Base-by-base conservation (phyloP, 2,113 vertebrate genomes). In the Accipiter cooperii region DNA sequence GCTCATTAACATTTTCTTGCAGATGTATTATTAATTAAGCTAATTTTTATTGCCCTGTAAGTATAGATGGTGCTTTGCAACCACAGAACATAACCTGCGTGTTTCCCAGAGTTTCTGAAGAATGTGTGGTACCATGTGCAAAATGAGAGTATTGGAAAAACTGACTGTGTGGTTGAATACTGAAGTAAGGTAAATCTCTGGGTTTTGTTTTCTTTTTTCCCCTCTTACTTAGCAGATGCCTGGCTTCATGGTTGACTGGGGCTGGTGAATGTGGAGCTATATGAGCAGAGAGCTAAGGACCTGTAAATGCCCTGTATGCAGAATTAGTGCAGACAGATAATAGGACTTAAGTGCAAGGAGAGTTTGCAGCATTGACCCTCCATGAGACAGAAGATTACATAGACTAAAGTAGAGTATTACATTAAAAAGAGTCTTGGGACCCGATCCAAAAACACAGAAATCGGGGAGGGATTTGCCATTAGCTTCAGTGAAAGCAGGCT, bases 1-100 rank as follows among this genome's bases (percentile, higher is more conserved):
- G 64, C 91, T 96, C 33, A 52, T 96, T 94, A 97, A 80, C 81
- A 10, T 96, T 94, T 93, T 93, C 91, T 95, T 95, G 94, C 87
- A 74, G 71, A 89, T 91, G 66, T 87, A 34, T 92, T 93, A 93
- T 97, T 94, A 97, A 96, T 96, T 94, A 85, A 94, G 73, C 46
- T 84, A 60, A 83, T 94, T 96, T 96, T 94, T 96, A 71, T 95
- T 91, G 87, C 82, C 47, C 78, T 91, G 40, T 54, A 44, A 95
- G 91, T 87, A 17, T 52, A 77, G 63, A 33, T 54, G 68, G 87
- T 91, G 87, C 93, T 96, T 61, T 91, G 94, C 46, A 63, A 91
- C 74, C 69, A 13, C 31, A 10, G 73, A 84, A 22, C 22, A 5
- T 9, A 78, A 74, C 60, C 89, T 78, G 61, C 8, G 58, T 14